Conservation (phyloP, 2,888 invertebrate species). For the Polydesmus complanatus region DNA sequence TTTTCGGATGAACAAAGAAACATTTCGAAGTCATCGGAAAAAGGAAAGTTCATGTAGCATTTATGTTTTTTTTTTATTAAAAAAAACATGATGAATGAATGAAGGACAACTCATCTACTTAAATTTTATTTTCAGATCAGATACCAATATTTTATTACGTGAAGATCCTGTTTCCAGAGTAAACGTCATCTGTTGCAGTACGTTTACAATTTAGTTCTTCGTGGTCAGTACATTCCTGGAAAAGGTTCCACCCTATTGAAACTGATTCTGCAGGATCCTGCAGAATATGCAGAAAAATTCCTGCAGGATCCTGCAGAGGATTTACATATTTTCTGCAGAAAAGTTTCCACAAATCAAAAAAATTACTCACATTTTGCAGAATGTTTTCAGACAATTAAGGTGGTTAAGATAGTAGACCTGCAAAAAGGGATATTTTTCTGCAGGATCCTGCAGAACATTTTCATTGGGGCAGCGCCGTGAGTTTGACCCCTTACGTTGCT, state of each 20-base stretch:
- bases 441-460: no score
- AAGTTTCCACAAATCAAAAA: no score
- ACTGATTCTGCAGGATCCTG: no score
- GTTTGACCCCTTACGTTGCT: slow-evolving; percentile 92
- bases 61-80: neutral
- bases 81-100: neutral
- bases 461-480: slow-evolving; percentile 98
- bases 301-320: no score
- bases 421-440: no score
- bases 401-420: no score
- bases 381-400: no score
- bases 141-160: slow-evolving; percentile 89
- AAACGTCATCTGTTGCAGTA: slow-evolving; percentile 92
- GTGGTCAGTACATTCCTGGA: slow-evolving; percentile 96
- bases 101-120: no score
- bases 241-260: no score
- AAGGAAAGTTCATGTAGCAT: slow-evolving; percentile 61
- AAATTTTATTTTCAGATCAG: slow-evolving; percentile 46
- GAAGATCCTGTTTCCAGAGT: slow-evolving; percentile 98
- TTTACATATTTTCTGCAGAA: no score
- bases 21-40: slow-evolving; percentile 64
- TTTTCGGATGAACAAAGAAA: slow-evolving; percentile 94
- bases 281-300: no score
- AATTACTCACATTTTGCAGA: no score
- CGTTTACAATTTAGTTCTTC: slow-evolving; percentile 84